Percentiles rank a stretch among this genome's conserved stretches.
These are phyloP conservation scores for Temnothorax ravouxi DNA, from an alignment of 2,888 invertebrate species.

Conservation along the genomic window DNA sequence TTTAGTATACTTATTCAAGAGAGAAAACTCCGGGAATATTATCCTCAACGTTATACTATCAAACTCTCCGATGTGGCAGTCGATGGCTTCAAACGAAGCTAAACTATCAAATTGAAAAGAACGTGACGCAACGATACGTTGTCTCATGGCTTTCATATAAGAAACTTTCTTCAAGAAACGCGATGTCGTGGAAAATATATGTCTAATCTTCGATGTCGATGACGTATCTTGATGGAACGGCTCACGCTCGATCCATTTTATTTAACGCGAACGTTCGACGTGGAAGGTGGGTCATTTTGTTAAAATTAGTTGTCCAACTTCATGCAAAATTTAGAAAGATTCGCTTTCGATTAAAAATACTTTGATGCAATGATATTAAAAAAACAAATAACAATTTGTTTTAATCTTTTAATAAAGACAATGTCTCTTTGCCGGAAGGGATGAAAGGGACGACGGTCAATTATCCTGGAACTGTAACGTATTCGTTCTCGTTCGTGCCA, in stretches of 20 bases:
- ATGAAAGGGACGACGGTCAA: constrained; percentile 32
- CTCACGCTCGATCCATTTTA: not conserved
- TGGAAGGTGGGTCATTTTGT: not conserved
- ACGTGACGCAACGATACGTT: constrained; percentile 5
- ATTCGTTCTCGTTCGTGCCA: constrained; percentile 21
- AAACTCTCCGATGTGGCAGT: constrained; percentile 10
- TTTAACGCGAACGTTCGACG: not conserved
- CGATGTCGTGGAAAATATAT: not conserved
- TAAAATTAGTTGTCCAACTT: constrained; percentile 24
- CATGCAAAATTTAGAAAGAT: not conserved
- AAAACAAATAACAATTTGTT: not conserved
- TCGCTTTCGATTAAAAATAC: not conserved
- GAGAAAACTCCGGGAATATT: constrained; percentile 18
- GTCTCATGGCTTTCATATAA: not conserved
- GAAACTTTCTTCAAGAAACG: not conserved
- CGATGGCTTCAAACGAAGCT: constrained; percentile 1
- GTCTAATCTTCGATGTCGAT: not conserved
- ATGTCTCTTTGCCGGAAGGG: not conserved
- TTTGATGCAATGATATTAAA: not conserved
- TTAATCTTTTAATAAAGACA: constrained; percentile 4
- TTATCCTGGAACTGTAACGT: constrained; percentile 35
- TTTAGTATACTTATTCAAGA: not conserved
- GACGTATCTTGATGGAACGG: not conserved
- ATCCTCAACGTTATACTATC: constrained; percentile 4
- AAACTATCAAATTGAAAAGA: constrained; percentile 3